A percentile compares a stretch with the other conserved stretches of the same genome.
Evolutionary conservation across 2,113 vertebrate genomes (phyloP).

Genomic region (Myotis brandtii): DNA sequence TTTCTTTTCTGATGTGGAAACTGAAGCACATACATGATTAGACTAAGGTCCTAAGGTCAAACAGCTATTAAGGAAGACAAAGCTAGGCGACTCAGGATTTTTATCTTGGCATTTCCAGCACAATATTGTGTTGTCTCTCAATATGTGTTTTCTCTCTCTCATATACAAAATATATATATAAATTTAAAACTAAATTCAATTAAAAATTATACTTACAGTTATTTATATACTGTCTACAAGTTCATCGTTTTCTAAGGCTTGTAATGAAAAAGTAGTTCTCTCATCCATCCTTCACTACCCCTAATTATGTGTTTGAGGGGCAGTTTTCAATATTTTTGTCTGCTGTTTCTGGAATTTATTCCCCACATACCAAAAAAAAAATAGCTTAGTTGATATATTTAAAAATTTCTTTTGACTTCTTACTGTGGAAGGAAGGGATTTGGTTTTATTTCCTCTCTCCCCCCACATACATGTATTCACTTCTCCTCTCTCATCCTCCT

Average conservation of each 20-base stretch:
- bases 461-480: not conserved
- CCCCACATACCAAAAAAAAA: not conserved
- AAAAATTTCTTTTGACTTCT: not conserved
- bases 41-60: not conserved
- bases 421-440: not conserved
- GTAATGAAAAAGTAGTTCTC: not conserved
- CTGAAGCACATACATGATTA: not conserved
- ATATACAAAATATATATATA: no score
- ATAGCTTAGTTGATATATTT: not conserved
- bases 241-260: not conserved
- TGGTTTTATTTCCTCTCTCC: not conserved
- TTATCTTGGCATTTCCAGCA: not conserved
- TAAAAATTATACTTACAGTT: not conserved
- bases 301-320: not conserved
- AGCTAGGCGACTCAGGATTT: not conserved
- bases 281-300: not conserved
- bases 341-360: not conserved
- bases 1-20: not conserved
- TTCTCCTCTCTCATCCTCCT: not conserved
- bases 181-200: slow-evolving; percentile 22
- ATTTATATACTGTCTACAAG: not conserved
- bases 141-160: not conserved
- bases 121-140: not conserved
- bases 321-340: not conserved
- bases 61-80: not conserved